Base-by-base conservation (phyloP, 2,113 vertebrate species). In the Probosciger aterrimus region DNA sequence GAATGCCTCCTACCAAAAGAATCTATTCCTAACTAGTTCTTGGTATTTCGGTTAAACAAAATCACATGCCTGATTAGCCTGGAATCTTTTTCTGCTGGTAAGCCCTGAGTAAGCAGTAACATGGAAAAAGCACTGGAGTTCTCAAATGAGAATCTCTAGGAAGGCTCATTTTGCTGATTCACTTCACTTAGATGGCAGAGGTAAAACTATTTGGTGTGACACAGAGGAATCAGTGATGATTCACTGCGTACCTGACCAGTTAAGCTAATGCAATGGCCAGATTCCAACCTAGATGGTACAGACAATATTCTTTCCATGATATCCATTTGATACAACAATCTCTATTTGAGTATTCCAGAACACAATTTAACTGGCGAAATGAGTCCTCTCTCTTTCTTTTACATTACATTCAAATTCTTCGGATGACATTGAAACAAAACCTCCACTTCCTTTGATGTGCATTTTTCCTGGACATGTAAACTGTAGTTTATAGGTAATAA, bases 41-140 rank as follows among this genome's bases (percentile, higher is more conserved):
- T 43, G 77, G 44, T 88, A 81, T 52, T 93, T 60, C 88, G 81
- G 37, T 64, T 84, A 84, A 90, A 63, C 43, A 65, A 87, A 95
- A 93, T 79, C 95, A 83, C 80, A 88, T 85, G 23, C 82, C 86
- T 84, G 73, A 93, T 91, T 53, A 97, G 74, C 79, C 68, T 57
- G 65, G 57, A 84, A 92, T 57, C 31, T n/a, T 65, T 35, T 60
- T 24, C 65, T 70, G 82, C 79, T 88, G 70, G 7, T 35, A 71
- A 80, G 43, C 53, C 77, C 88, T 65, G 88, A 79, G 91, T 76
- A 76, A 96, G 92, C 73, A 88, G 60, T n/a, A 47, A 33, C 44
- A 78, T 4, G 33, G 33, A 64, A 83, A 86, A 85, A 81, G 15
- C 80, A 65, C 80, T 46, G n/a, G 84, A 49, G 35, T 62, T 84